These are phyloP conservation scores for Okapia johnstoni DNA, from an alignment of 2,113 vertebrate species.

Conservation along the genomic window DNA sequence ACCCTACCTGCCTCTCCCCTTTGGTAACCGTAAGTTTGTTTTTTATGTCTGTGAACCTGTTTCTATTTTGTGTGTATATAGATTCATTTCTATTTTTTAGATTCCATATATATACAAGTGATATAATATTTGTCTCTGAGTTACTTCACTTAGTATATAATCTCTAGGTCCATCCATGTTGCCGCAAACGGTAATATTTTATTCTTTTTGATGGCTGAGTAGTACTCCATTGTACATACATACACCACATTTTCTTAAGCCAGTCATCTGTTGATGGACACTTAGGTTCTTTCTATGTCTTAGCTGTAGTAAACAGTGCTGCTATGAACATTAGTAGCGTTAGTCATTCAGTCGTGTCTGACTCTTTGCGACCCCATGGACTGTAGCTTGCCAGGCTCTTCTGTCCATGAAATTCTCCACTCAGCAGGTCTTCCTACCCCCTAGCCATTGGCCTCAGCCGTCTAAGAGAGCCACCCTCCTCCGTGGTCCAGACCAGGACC, in stretches of 20 bases:
- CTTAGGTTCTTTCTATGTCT: not conserved
- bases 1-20: not conserved
- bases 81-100: not conserved
- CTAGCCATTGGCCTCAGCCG: not conserved
- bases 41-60: not conserved
- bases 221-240: not conserved
- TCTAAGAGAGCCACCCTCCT: not conserved
- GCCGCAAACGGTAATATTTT: not conserved
- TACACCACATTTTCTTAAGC: not conserved
- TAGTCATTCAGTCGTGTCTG: not conserved
- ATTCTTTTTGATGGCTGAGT: not conserved
- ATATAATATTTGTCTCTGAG: not conserved
- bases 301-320: not conserved
- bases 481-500: fast-evolving
- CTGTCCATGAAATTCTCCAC: not conserved
- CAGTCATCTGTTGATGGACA: not conserved
- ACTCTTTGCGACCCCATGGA: not conserved
- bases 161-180: not conserved
- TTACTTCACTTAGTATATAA: not conserved
- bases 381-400: not conserved
- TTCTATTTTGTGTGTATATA: not conserved
- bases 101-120: not conserved
- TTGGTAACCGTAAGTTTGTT: not conserved
- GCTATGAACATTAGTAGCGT: not conserved
- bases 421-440: not conserved